Base-by-base conservation (phyloP, 2,888 invertebrate species). In the Crocallis elinguaria region DNA sequence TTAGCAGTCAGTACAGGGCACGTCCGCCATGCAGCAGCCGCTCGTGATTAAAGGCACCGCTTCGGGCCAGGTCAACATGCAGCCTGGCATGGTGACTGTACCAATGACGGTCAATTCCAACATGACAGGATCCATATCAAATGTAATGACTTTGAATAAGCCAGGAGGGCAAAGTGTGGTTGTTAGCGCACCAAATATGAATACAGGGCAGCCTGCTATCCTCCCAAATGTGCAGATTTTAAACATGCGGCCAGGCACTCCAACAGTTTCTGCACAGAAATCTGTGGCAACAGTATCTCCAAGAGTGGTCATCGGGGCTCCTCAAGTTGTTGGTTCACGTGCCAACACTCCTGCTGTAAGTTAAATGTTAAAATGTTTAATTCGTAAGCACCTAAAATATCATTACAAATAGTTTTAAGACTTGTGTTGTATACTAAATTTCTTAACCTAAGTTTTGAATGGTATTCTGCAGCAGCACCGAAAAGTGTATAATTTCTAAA, bases 201-300 rank as follows among this genome's bases (percentile, higher is more conserved):
- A 94, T 58, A 93, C 93, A 67, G 92, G 88, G 57, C 94, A 95
- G 69, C 94, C 94, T 65, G 91, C 92, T 3, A 92, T 93, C 52
- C 85, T 95, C 63, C 95, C 95, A 49, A 96, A 96, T 88, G 96
- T 97, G 73, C 96, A 96, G 87, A 96, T 97, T 77, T 93, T 97
- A 68, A 97, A 97, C 85, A 96, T 96, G 93, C 93, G 97, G 67
- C 95, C 96, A 45, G 94, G 94, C 57, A 93, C 94, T 57, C 95
- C 96, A 37, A 70, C 76, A 16, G 93, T 94, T 67, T 92, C 94
- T 58, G 94, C 94, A 52, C 95, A 95, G 82, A 96, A 96, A 86
- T 94, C 94, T 60, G 94, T 97, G 60, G 94, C 95, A 50, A 94
- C 94, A 51, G 95, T 96, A 60, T 94, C 96, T 55, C 95, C 96